phyloP scores from a whole-genome alignment of 1,140 invertebrate genomes.

The Tetragonula clypearis region DNA sequence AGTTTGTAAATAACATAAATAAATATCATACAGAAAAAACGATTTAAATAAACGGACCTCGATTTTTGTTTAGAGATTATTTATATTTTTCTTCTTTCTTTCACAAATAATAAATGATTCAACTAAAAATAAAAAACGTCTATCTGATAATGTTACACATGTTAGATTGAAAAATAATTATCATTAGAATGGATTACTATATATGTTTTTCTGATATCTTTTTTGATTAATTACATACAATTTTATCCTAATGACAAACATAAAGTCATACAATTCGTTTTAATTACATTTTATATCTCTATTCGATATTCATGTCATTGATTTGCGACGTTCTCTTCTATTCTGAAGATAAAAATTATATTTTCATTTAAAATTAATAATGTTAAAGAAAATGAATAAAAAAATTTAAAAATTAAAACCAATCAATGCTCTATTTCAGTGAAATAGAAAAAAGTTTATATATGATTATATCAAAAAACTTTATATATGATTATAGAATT shows the following conservation, averaged over 20 bases:
- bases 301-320: conserved; percentile 81
- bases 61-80: conserved; percentile 26
- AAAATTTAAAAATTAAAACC: background rate
- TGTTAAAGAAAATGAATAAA: no score
- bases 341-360: conserved; percentile 60
- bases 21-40: background rate
- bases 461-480: conserved; percentile 68
- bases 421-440: background rate
- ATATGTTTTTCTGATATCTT: conserved; percentile 65
- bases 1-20: background rate
- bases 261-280: conserved; percentile 83
- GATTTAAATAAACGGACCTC: conserved; percentile 12
- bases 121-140: conserved; percentile 27
- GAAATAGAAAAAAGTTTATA: conserved; percentile 63
- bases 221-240: conserved; percentile 82
- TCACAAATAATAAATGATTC: conserved; percentile 21
- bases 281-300: conserved; percentile 76
- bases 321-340: conserved; percentile 51
- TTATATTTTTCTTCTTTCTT: background rate
- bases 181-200: conserved; percentile 2
- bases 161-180: background rate
- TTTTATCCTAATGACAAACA: conserved; percentile 82
- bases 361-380: background rate
- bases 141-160: background rate
- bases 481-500: conserved; percentile 79